Base-by-base conservation (phyloP, 2,888 invertebrate genomes). In the Sarcophaga rosellei region DNA sequence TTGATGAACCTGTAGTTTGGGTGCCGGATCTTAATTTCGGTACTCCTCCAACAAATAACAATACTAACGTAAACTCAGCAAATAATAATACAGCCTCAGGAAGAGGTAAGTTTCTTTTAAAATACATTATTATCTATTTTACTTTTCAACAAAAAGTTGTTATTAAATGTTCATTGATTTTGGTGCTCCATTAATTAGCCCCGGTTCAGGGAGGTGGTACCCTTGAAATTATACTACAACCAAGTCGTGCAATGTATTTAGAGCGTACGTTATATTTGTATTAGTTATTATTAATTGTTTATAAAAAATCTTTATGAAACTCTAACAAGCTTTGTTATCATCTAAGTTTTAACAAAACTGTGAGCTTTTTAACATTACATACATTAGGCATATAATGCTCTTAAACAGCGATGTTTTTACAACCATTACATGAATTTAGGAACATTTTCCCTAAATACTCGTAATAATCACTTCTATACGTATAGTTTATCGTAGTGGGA, bases 1-100 rank as follows among this genome's bases (percentile, higher is more conserved):
- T 91, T 23, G 92, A 91, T 87, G 92, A 91, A 59, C 92, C 92
- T 2, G 88, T 90, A 86, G 87, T 88, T 25, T 85, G 81, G 85
- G 79, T 79, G 12, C 81, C 87, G 20, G 53, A 79, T 17, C 62
- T 84, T 62, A 86, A 81, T 66, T 80, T 86, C 17, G 75, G 68
- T 25, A 11, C 70, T 45, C 21, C 84, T 69, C 23, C 81, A 21
- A 6, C 66, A 65, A 73, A 61, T 61, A 66, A 72, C 20, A 84
- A 72, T 23, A 23, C 74, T 17, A 73, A 59, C 47, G 11, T 69
- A 47, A 88, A 84, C 72, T 70, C 62, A 21, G 45, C 79, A 53
- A 79, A 79, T 17, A 79, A 79, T 11, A 88, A 87, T 83, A 15
- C 77, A 11, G 82, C 81, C 73, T 61, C 66, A 61, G 79, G 59